phyloP scores from a whole-genome alignment of 2,113 vertebrate genomes.

The Thomomys bottae region DNA sequence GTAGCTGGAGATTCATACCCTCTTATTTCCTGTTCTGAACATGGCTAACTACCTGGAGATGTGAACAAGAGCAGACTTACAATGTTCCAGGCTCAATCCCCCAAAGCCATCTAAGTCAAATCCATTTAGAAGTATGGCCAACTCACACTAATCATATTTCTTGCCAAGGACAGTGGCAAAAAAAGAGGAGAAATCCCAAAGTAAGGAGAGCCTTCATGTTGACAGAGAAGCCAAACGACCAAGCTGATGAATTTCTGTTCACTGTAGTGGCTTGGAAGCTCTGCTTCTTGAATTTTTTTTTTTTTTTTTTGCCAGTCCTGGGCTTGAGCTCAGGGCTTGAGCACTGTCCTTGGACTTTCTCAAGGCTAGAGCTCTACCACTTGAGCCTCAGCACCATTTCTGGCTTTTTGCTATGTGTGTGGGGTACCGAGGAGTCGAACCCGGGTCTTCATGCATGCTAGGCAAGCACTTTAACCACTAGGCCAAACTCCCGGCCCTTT shows the following conservation, averaged over 20 bases:
- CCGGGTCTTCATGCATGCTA: too few relatives aligned
- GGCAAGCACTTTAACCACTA: too few relatives aligned
- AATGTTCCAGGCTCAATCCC: slow-evolving; percentile 79
- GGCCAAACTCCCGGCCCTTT: too few relatives aligned
- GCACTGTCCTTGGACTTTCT: too few relatives aligned
- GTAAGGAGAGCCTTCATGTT: slow-evolving; percentile 56
- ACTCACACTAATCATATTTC: slow-evolving; percentile 75
- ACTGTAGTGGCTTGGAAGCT: not conserved
- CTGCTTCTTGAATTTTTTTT: too few relatives aligned
- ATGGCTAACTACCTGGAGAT: not conserved
- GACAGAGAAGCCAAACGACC: not conserved
- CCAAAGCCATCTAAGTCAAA: slow-evolving; percentile 63
- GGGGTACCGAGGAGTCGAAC: too few relatives aligned
- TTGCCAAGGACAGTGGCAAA: slow-evolving; percentile 71
- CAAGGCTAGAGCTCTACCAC: too few relatives aligned
- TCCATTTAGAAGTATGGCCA: slow-evolving; percentile 76
- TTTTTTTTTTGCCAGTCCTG: too few relatives aligned
- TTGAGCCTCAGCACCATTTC: too few relatives aligned
- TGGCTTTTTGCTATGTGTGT: too few relatives aligned
- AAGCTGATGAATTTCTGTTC: slow-evolving; percentile 13
- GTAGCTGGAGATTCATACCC: not conserved
- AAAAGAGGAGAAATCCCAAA: slow-evolving; percentile 69
- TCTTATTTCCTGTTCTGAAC: not conserved
- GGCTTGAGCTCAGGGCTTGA: too few relatives aligned
- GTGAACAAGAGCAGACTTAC: slow-evolving; percentile 69